These are phyloP conservation scores for Eremophila alpestris DNA, from an alignment of 2,797 vertebrate genomes.

Conservation along the genomic window DNA sequence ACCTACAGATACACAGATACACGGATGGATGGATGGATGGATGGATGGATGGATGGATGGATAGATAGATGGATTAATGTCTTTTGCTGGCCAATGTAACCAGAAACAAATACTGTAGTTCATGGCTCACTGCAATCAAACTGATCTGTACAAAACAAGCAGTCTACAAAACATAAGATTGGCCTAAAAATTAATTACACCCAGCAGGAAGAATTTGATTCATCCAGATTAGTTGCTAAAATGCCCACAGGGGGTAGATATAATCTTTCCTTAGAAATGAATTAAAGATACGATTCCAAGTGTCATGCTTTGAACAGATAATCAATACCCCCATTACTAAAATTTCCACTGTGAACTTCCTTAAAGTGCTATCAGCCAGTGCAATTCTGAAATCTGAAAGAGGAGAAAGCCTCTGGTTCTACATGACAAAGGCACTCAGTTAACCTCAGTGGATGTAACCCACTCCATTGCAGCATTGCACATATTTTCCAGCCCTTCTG, in stretches of 20 bases:
- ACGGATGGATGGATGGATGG: neutral
- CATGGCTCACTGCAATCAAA: neutral
- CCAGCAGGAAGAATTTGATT: constrained; percentile 44
- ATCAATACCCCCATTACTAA: constrained; percentile 63
- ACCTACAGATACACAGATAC: neutral
- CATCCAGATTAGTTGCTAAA: constrained; percentile 45
- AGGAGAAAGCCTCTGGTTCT: constrained; percentile 21
- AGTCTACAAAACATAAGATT: constrained; percentile 14
- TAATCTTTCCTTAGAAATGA: constrained; percentile 49
- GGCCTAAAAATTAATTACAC: constrained; percentile 68
- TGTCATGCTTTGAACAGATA: constrained; percentile 48
- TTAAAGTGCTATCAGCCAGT: constrained; percentile 27
- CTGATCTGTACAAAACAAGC: constrained; percentile 19
- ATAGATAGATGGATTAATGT: neutral
- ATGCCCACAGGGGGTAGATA: neutral
- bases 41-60: neutral
- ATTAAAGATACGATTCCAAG: constrained; percentile 41
- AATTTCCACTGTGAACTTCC: constrained; percentile 49
- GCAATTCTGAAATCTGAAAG: constrained; percentile 31
- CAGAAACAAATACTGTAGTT: neutral
- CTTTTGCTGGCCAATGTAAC: neutral
- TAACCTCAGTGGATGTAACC: neutral
- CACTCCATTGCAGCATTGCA: neutral
- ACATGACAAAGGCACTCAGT: neutral
- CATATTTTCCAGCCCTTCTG: neutral